Conservation (phyloP, 30 jellyfish, hydroid and myxozoan genomes). For the Mastigias papua region DNA sequence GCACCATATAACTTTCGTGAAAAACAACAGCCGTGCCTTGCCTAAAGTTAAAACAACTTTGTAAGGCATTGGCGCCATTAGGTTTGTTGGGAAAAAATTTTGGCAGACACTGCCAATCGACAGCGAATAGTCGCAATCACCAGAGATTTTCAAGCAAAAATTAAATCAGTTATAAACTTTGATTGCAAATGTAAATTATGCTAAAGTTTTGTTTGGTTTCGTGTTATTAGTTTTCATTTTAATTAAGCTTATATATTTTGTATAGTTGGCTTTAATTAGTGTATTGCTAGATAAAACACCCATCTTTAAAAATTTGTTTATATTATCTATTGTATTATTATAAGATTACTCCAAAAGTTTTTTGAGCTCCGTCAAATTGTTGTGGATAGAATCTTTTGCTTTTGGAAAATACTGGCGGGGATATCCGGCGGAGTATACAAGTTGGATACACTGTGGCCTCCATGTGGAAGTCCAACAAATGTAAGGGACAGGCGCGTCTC, state of each 20-base stretch:
- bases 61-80: not conserved
- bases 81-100: not conserved
- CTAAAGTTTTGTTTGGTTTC: not conserved
- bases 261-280: not conserved
- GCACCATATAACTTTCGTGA: not conserved
- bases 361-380: too few species aligned
- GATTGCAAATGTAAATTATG: not conserved
- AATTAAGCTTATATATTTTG: not conserved
- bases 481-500: too few species aligned
- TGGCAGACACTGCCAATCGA: not conserved
- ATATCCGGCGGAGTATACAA: too few species aligned
- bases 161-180: not conserved
- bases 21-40: slow-evolving; percentile 1
- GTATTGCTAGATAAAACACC: not conserved
- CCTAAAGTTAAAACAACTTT: not conserved
- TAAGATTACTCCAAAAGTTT: too few species aligned
- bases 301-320: not conserved
- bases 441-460: too few species aligned
- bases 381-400: too few species aligned
- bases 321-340: too few species aligned
- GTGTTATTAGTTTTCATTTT: not conserved
- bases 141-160: not conserved
- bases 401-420: too few species aligned
- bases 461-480: too few species aligned
- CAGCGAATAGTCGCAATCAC: not conserved